Conservation (phyloP, 2,888 invertebrate genomes). For the Tholera decimalis region DNA sequence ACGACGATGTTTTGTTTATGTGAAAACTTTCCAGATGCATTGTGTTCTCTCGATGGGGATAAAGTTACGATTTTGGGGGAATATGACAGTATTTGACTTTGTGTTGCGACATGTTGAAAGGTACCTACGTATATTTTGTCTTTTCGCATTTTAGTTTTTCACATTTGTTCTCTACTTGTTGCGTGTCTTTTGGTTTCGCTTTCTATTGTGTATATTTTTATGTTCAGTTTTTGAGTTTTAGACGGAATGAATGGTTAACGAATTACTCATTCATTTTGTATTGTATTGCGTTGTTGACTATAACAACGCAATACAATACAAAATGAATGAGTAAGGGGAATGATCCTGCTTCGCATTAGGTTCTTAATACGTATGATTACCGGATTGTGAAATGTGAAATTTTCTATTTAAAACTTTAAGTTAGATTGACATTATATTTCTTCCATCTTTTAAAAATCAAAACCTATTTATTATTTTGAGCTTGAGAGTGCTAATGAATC, state of each 20-base stretch:
- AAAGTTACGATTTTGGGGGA: slow-evolving; percentile 28
- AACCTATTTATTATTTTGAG: too few relatives aligned
- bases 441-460: too few relatives aligned
- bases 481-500: too few relatives aligned
- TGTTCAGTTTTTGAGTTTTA: neutral
- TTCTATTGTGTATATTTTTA: neutral
- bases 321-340: too few relatives aligned
- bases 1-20: slow-evolving; percentile 51
- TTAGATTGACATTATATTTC: too few relatives aligned
- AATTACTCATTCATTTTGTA: neutral
- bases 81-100: slow-evolving; percentile 32
- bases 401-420: too few relatives aligned
- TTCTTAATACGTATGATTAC: neutral
- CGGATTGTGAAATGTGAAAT: too few relatives aligned
- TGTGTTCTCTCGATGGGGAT: slow-evolving; percentile 39
- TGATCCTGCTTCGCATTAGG: neutral
- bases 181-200: slow-evolving; percentile 15
- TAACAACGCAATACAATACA: too few relatives aligned
- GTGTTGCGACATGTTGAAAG: slow-evolving; percentile 3
- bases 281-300: neutral
- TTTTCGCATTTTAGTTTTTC: slow-evolving; percentile 8
- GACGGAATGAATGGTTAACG: neutral
- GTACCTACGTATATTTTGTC: slow-evolving; percentile 15
- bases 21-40: slow-evolving; percentile 46
- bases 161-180: slow-evolving; percentile 22